Evolutionary conservation across 2,888 invertebrate genomes (phyloP).

Genomic region (Anorthoa munda): DNA sequence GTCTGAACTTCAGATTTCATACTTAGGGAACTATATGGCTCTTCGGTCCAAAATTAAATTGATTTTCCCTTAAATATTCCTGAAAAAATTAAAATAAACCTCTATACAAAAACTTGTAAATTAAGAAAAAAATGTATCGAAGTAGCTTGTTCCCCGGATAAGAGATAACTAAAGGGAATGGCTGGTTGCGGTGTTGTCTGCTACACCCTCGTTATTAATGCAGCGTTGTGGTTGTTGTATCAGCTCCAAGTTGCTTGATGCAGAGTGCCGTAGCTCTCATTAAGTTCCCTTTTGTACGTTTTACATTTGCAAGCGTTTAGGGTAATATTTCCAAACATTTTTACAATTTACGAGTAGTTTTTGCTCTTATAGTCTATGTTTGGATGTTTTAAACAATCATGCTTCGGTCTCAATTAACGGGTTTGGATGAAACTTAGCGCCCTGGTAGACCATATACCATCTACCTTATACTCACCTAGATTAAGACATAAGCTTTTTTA

Average conservation of each 20-base stretch:
- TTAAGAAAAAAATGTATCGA: background rate
- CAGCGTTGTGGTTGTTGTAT: slow-evolving; percentile 50
- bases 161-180: slow-evolving; percentile 48
- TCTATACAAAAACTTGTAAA: background rate
- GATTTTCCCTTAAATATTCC: background rate
- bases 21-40: too few relatives aligned
- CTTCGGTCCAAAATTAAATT: background rate
- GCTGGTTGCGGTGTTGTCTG: slow-evolving; percentile 34
- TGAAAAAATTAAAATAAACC: background rate
- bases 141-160: slow-evolving; percentile 27
- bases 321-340: too few relatives aligned
- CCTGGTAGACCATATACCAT: too few relatives aligned
- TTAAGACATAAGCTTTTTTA: too few relatives aligned
- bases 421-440: too few relatives aligned
- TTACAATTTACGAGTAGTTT: too few relatives aligned
- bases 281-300: slow-evolving; percentile 20
- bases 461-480: too few relatives aligned
- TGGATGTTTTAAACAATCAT: too few relatives aligned
- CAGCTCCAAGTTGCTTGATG: slow-evolving; percentile 27
- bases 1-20: too few relatives aligned
- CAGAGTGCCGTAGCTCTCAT: slow-evolving; percentile 30
- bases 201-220: slow-evolving; percentile 49
- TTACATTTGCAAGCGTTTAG: background rate
- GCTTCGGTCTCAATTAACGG: too few relatives aligned
- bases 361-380: too few relatives aligned